phyloP scores from a whole-genome alignment of 2,797 vertebrate species.

The Cryptoprocta ferox region DNA sequence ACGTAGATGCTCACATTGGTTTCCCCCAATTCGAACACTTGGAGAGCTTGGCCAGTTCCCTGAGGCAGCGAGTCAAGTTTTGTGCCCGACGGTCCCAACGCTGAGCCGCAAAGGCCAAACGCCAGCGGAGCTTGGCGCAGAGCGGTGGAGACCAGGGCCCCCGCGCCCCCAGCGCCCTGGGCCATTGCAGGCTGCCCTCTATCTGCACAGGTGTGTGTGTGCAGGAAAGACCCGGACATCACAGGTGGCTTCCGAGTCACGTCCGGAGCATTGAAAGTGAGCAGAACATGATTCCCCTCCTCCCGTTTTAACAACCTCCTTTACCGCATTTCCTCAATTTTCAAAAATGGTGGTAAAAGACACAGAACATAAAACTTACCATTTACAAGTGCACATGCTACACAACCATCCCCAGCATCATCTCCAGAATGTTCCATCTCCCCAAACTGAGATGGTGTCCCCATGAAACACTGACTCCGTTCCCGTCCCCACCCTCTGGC shows the following conservation, averaged over 20 bases:
- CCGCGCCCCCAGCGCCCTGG: no score
- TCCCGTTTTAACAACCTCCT: fast-evolving
- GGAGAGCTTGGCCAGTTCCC: not conserved
- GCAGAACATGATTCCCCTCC: no score
- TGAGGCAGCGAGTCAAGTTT: not conserved
- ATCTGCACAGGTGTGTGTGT: not conserved
- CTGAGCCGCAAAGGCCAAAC: not conserved
- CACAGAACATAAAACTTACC: not conserved
- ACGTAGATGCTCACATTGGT: not conserved
- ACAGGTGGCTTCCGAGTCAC: not conserved
- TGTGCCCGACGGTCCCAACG: not conserved
- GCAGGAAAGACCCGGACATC: no score
- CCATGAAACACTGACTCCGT: no score
- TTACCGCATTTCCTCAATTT: no score
- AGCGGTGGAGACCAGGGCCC: not conserved
- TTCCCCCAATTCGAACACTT: not conserved
- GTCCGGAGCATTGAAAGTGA: no score
- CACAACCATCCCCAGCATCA: fast-evolving
- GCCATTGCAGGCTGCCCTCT: no score
- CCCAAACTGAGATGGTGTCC: no score
- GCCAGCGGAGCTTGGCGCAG: no score
- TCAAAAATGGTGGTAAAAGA: not conserved
- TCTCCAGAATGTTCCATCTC: not conserved
- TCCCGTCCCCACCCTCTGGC: not conserved
- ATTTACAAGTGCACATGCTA: no score